Evolutionary conservation across 1,140 invertebrate genomes (phyloP), one percentile per base, ranked within the genome.

Genomic region (Sarcophaga peregrina): DNA sequence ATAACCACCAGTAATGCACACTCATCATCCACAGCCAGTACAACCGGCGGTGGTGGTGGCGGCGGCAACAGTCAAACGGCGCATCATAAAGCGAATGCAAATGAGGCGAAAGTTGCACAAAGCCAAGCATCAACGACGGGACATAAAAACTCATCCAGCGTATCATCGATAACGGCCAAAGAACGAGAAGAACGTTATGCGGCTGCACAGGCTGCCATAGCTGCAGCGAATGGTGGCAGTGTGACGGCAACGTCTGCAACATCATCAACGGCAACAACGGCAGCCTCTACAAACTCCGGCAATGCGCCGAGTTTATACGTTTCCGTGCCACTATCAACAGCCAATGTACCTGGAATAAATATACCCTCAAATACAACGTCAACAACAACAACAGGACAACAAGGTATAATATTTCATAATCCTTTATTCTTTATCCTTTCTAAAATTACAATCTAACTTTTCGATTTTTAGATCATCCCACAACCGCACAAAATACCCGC

Each of bases 261-360:
- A 45, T 8, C 54, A 8, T 76, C 76, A 5, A 68, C 47, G 17
- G 62, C 58, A 25, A 50, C 47, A 50, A 50, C 75, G 5, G n/a
- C 75, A 9, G 20, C 62, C 17, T 17, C 25, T 10, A 68, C 17
- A 58, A 25, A 75, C 9, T 47, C 72, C 8, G 73, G 84, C 72
- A 84, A 82, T 76, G 87, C 88, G 11, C 88, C 88, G 58, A 90
- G 90, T 81, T 82, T 90, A 75, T 90, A 86, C 82, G 90, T 90
- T 13, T 90, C 89, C 17, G 89, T 90, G 83, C 89, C 90, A 81
- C 82, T 90, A 68, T 90, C 90, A 58, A 89, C 88, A 25, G 88
- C 89, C 50, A 90, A 89, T 87, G 89, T 90, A 90, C 89, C 89
- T 90, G 90, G 89, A 84, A 85, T 90, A 46, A 90, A 86, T 85